These are phyloP conservation scores for Ornithoptera priamus DNA, from an alignment of 2,888 invertebrate species.

Conservation along the genomic window DNA sequence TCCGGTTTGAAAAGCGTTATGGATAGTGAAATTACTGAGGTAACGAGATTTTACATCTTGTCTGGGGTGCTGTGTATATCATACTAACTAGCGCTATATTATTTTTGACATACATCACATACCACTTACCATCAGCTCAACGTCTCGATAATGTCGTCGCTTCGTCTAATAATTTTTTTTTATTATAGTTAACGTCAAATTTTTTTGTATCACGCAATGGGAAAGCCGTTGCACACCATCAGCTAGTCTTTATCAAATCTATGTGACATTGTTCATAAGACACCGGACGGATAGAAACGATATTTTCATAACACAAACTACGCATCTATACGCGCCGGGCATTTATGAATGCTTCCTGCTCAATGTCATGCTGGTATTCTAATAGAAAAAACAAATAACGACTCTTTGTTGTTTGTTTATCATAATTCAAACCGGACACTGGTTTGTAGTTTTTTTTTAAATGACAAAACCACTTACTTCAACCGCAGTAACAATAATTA, in stretches of 20 bases:
- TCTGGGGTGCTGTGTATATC: too few relatives aligned
- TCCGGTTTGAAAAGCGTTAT: too few relatives aligned
- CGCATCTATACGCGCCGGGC: conserved; percentile 19
- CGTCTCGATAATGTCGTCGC: too few relatives aligned
- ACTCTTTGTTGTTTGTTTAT: conserved; percentile 8
- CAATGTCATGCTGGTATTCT: conserved; percentile 3
- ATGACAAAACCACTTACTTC: not conserved
- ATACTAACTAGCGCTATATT: too few relatives aligned
- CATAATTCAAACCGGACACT: not conserved
- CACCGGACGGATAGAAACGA: conserved; percentile 18
- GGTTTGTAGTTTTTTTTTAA: not conserved
- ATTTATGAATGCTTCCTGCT: conserved; percentile 23
- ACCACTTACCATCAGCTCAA: too few relatives aligned
- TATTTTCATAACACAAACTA: conserved; percentile 24
- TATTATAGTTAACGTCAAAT: too few relatives aligned
- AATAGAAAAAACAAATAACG: conserved; percentile 16
- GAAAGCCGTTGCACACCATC: too few relatives aligned
- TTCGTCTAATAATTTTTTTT: too few relatives aligned
- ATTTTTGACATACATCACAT: too few relatives aligned
- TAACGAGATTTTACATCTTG: too few relatives aligned
- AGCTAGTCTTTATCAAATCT: not conserved
- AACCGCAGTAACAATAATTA: not conserved
- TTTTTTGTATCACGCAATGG: too few relatives aligned
- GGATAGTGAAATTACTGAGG: too few relatives aligned
- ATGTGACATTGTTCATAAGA: conserved; percentile 8